These are phyloP conservation scores for Orchesellides sinensis DNA, from an alignment of 2,888 invertebrate species.

Conservation along the genomic window DNA sequence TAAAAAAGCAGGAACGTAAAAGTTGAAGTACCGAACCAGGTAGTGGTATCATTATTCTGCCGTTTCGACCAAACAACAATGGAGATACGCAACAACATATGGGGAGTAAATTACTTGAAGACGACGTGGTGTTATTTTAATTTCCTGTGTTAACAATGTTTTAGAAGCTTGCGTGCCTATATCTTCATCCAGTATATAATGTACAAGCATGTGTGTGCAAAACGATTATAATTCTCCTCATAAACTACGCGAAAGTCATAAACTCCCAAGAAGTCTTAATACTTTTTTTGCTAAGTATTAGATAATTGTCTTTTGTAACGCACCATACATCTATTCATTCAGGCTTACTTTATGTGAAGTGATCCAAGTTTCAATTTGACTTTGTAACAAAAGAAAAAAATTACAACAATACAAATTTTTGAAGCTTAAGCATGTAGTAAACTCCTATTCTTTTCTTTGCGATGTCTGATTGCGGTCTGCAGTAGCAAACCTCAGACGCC, in stretches of 20 bases:
- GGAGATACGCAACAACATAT: background rate
- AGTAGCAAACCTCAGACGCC: constrained; percentile 40
- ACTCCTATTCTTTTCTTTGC: too few relatives aligned
- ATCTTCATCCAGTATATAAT: too few relatives aligned
- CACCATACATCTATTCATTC: too few relatives aligned
- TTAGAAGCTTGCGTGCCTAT: too few relatives aligned
- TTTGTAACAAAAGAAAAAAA: too few relatives aligned
- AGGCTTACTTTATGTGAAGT: too few relatives aligned
- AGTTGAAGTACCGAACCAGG: background rate
- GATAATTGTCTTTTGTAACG: constrained; percentile 20
- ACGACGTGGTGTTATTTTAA: background rate
- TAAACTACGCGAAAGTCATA: constrained; percentile 20
- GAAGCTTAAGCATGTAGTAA: too few relatives aligned
- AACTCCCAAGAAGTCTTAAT: constrained; percentile 25
- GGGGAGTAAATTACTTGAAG: background rate
- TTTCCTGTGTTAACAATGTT: constrained; percentile 1
- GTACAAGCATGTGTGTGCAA: too few relatives aligned
- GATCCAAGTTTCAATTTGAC: too few relatives aligned
- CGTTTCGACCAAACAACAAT: constrained; percentile 13
- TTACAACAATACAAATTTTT: too few relatives aligned
- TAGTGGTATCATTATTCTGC: background rate
- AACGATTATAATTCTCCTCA: background rate
- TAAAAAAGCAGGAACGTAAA: background rate
- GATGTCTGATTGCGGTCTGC: constrained; percentile 18
- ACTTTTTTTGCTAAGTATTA: constrained; percentile 27